phyloP scores from a whole-genome alignment of 2,888 invertebrate species.

The Steinernema hermaphroditum region DNA sequence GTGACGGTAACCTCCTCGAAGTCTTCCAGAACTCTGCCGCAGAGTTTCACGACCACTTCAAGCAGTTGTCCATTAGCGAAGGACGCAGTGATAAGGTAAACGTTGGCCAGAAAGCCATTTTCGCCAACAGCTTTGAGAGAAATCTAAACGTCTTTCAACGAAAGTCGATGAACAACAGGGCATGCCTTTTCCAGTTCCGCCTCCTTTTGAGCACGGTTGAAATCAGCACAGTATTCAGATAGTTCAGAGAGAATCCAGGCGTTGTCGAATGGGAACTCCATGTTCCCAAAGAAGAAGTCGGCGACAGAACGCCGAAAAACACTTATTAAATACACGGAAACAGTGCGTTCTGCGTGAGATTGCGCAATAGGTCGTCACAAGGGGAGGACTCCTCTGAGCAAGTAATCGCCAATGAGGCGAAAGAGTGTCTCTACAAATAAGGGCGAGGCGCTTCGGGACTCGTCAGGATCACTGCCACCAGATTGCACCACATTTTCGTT shows the following conservation, averaged over 20 bases:
- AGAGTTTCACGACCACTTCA: neutral
- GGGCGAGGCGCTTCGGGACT: no score
- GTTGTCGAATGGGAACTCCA: neutral
- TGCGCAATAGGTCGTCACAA: no score
- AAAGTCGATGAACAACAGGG: neutral
- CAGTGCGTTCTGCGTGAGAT: no score
- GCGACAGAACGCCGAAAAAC: no score
- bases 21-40: neutral
- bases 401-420: no score
- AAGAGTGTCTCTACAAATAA: no score
- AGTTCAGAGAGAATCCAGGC: neutral
- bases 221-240: neutral
- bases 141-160: neutral
- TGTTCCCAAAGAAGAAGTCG: no score
- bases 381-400: no score
- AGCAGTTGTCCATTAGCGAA: neutral
- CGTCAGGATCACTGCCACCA: no score
- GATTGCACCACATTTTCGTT: no score
- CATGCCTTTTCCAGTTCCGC: neutral
- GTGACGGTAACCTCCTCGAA: neutral
- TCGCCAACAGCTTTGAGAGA: neutral
- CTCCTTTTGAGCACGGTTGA: neutral
- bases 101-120: constrained; percentile 1
- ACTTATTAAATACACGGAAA: no score
- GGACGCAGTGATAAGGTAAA: neutral